Percentiles rank a stretch among this genome's conserved stretches.
Evolutionary conservation across 2,797 vertebrate genomes (phyloP).

Genomic region (Champsocephalus esox): DNA sequence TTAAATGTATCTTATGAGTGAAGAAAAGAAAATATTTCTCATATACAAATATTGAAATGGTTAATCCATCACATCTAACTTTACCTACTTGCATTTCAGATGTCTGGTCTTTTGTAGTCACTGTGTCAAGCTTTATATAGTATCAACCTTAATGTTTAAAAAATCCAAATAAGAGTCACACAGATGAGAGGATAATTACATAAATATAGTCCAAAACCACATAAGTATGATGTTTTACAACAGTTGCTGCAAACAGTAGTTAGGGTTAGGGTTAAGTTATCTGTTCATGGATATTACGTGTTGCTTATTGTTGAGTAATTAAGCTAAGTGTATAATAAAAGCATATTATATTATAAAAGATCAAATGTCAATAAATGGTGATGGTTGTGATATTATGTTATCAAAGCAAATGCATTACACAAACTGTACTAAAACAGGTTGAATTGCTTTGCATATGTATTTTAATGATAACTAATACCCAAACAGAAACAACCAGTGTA

Average conservation of each 20-base stretch:
- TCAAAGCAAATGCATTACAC: background rate
- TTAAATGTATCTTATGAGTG: background rate
- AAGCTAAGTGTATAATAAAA: background rate
- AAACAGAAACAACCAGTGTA: background rate
- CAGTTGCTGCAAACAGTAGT: background rate
- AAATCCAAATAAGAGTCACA: background rate
- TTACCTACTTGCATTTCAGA: background rate
- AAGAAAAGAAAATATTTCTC: background rate
- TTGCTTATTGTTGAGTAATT: background rate
- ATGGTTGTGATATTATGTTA: background rate
- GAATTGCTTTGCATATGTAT: background rate
- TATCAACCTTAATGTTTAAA: background rate
- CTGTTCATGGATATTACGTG: background rate
- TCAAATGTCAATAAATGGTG: background rate
- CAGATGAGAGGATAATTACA: background rate
- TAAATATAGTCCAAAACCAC: background rate
- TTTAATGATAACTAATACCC: slow-evolving; percentile 1
- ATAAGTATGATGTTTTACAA: background rate
- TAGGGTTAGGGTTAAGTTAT: background rate
- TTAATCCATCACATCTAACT: background rate
- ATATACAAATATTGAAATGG: background rate
- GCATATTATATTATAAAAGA: background rate
- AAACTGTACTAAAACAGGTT: background rate
- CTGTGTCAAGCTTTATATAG: background rate
- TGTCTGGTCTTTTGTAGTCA: background rate